Conservation (phyloP, 2,113 vertebrate species). For the Elanus axillaris region DNA sequence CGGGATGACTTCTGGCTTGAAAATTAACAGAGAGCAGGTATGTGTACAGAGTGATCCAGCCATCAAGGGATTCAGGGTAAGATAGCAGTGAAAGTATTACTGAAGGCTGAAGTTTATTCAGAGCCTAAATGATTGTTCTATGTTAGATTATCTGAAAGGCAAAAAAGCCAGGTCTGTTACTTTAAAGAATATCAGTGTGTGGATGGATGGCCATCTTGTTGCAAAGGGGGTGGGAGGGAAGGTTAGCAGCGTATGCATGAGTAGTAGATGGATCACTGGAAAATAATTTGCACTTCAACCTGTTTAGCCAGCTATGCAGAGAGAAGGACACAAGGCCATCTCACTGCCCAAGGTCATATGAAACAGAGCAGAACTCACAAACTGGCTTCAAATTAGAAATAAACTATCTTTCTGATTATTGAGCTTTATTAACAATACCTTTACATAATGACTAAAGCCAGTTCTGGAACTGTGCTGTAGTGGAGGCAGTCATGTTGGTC, state of each 20-base stretch:
- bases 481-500: background rate
- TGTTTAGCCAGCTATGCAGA: background rate
- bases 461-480: background rate
- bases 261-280: background rate
- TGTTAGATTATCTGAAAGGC: background rate
- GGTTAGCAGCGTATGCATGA: background rate
- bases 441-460: background rate
- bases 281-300: background rate
- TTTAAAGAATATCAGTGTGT: background rate
- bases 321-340: background rate
- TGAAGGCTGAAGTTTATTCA: background rate
- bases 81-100: background rate
- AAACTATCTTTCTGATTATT: background rate
- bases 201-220: rapidly evolving
- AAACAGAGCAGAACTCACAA: background rate
- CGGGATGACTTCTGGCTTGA: background rate
- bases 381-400: background rate
- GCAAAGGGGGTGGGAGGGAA: rapidly evolving
- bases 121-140: background rate
- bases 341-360: too few relatives aligned
- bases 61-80: background rate
- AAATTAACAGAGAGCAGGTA: background rate
- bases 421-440: background rate
- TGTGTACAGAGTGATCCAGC: background rate
- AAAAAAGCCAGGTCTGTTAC: background rate